Evolutionary conservation across 2,113 vertebrate genomes (phyloP).

Genomic region (Aramus guarauna): DNA sequence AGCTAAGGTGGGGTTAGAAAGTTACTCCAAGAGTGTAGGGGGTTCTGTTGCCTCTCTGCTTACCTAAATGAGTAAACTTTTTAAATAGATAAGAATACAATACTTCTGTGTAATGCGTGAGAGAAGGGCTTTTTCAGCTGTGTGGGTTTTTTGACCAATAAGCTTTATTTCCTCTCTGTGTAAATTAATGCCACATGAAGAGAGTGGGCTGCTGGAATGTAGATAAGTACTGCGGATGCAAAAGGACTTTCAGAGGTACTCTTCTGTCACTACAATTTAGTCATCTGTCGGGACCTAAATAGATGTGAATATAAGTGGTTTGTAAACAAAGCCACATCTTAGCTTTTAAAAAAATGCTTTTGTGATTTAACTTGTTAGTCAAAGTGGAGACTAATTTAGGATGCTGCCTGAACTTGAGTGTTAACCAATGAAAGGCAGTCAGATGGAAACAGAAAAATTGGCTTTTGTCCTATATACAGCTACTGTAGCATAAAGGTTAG

Average conservation of each 20-base stretch:
- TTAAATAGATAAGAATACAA: not conserved
- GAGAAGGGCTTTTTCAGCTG: not conserved
- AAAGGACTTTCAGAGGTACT: not conserved
- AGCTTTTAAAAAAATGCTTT: not conserved
- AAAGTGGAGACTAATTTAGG: not conserved
- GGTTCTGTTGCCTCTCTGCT: not conserved
- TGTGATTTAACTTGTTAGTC: not conserved
- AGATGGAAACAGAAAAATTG: not conserved
- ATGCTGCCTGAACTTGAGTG: not conserved
- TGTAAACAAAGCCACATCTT: not conserved
- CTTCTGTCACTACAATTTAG: not conserved
- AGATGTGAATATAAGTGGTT: not conserved
- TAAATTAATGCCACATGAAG: conserved; percentile 44
- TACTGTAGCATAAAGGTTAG: not conserved
- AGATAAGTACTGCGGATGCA: not conserved
- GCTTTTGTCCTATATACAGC: not conserved
- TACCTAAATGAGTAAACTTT: not conserved
- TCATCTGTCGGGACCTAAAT: not conserved
- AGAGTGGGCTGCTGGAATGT: not conserved
- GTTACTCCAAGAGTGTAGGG: not conserved
- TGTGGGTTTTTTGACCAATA: not conserved
- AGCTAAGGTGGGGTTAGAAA: not conserved
- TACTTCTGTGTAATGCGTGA: not conserved
- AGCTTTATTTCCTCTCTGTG: conserved; percentile 8
- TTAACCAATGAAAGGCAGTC: not conserved